Evolutionary conservation across 2,888 invertebrate species (phyloP), one percentile per base, ranked within the genome.

Genomic region (Protodeltote pygarga): DNA sequence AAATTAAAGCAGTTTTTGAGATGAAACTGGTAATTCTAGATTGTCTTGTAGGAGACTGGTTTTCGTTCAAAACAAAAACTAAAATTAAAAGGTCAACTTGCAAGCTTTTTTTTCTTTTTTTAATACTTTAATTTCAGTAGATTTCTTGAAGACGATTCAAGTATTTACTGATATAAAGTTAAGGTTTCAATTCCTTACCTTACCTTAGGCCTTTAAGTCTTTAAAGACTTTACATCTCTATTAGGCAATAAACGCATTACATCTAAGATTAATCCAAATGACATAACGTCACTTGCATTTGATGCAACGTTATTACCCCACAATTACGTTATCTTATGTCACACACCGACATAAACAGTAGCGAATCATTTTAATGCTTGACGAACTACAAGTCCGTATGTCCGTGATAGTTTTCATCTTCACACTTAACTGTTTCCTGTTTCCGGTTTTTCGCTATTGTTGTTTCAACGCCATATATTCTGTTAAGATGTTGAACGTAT

Each of bases 371-470:
- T 9, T 45, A 23, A 41, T 45, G 44, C 23, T 33, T 21, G 21
- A 28, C n/a, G 14, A 23, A 21, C 35, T 21, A n/a, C 19, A 33
- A 1, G 44, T 23, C 49, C 10, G 44, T 60, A 37, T 68, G 55
- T 52, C 46, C 19, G 13, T 28, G 21, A n/a, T n/a, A n/a, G n/a
- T n/a, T n/a, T n/a, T n/a, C n/a, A n/a, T 31, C 57, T 55, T 57
- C 35, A 37, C 19, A 48, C 24, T 41, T 46, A 44, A 35, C 31
- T 25, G 52, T 55, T 68, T 65, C 60, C 69, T 53, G 41, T 53
- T 37, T 65, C 60, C 65, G 55, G 37, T 35, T 45, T 50, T 64
- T 39, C 24, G 48, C 54, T 47, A 57, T 67, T 67, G 48, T 64
- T 49, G 35, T 34, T 52, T 46, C 28, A 50, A 59, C 52, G 28